phyloP scores from a whole-genome alignment of 2,113 vertebrate species.

The Amphiprion percula region DNA sequence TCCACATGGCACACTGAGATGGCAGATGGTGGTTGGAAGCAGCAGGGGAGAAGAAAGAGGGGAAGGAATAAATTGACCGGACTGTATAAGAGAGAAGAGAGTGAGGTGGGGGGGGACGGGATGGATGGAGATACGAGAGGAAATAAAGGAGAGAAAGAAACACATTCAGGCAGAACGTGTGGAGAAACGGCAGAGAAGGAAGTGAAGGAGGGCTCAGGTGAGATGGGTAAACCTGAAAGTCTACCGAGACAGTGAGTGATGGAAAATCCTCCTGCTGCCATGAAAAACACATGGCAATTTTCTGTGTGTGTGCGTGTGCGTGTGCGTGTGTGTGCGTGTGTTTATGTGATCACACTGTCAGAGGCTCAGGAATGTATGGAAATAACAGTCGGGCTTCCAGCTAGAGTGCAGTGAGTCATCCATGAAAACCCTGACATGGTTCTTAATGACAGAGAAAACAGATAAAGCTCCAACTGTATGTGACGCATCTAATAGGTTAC shows the following conservation, averaged over 20 bases:
- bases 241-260: not conserved
- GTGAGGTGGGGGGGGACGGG: not conserved
- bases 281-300: not conserved
- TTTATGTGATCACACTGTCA: not conserved
- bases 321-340: too few species aligned
- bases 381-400: not conserved
- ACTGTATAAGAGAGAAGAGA: not conserved
- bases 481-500: not conserved
- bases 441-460: not conserved
- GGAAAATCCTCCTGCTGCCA: constrained; percentile 29
- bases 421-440: not conserved
- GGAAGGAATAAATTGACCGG: not conserved
- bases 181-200: not conserved
- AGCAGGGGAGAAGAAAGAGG: not conserved
- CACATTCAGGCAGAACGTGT: not conserved
- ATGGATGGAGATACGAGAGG: not conserved
- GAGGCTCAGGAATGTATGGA: not conserved
- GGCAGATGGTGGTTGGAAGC: constrained; percentile 44
- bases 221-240: constrained; percentile 17
- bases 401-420: too few species aligned
- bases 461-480: not conserved
- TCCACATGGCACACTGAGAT: constrained; percentile 30
- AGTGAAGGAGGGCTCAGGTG: constrained; percentile 10
- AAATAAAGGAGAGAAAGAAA: not conserved
- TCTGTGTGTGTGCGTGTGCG: not conserved